Conservation (phyloP, 2,797 vertebrate species). For the Cephalopachus bancanus region DNA sequence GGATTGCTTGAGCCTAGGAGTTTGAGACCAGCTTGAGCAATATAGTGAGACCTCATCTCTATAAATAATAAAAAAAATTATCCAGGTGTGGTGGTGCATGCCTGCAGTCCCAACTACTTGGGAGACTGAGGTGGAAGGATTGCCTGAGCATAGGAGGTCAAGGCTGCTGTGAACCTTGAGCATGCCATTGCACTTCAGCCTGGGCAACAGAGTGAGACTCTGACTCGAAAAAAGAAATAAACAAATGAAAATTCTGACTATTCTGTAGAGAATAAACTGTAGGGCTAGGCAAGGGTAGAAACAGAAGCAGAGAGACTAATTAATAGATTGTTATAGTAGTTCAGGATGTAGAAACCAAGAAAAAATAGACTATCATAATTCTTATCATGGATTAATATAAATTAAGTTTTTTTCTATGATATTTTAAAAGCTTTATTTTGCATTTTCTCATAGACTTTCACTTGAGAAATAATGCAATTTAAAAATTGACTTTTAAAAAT, state of each 20-base stretch:
- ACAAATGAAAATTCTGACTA: background rate
- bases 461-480: conserved; percentile 17
- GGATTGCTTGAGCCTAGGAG: no score
- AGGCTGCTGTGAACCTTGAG: no score
- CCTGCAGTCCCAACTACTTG: no score
- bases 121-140: no score
- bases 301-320: background rate
- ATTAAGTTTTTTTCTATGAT: conserved; percentile 40
- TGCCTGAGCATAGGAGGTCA: no score
- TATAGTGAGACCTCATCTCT: no score
- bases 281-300: background rate
- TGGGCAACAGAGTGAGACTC: no score
- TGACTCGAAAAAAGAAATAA: no score
- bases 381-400: background rate
- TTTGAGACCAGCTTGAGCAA: no score
- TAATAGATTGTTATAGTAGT: background rate
- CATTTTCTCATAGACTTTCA: conserved; percentile 10
- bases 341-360: background rate
- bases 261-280: background rate
- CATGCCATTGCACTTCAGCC: no score
- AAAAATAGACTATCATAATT: background rate
- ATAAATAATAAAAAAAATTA: no score
- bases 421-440: conserved; percentile 44
- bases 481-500: background rate
- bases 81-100: no score